Evolutionary conservation across 2,113 vertebrate genomes (phyloP).

Genomic region (Cyrtonyx montezumae): DNA sequence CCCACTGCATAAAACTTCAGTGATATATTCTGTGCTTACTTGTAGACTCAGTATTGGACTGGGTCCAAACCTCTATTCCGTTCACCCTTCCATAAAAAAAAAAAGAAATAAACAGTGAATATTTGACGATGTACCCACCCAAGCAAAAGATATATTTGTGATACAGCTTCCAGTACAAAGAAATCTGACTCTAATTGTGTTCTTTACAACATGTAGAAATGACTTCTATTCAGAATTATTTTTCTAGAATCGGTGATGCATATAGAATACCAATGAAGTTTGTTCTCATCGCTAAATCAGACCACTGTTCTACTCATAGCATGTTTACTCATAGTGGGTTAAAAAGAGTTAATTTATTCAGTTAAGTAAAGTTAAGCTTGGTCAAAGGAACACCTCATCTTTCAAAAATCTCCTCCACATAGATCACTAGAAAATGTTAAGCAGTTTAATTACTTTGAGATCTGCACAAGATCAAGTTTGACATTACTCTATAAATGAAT

Average conservation of each 20-base stretch:
- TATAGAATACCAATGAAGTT: background rate
- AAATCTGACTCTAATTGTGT: background rate
- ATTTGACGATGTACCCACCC: background rate
- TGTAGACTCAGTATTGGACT: background rate
- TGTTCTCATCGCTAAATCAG: background rate
- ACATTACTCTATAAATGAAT: background rate
- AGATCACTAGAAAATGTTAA: background rate
- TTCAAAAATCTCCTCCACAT: background rate
- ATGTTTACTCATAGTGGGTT: background rate
- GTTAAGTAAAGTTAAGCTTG: background rate
- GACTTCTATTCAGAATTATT: background rate
- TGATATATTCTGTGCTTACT: background rate
- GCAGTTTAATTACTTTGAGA: background rate
- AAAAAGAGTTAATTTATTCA: background rate
- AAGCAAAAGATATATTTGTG: background rate
- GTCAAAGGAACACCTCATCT: background rate
- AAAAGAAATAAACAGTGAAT: background rate
- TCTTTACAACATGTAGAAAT: background rate
- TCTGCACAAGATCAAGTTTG: background rate
- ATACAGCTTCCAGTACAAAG: background rate
- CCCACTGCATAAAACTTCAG: background rate
- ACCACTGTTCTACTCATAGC: background rate
- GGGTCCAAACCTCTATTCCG: background rate
- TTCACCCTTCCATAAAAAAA: background rate
- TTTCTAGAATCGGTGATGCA: background rate